Conservation (phyloP, 2,113 vertebrate species). For the Corythoichthys intestinalis region DNA sequence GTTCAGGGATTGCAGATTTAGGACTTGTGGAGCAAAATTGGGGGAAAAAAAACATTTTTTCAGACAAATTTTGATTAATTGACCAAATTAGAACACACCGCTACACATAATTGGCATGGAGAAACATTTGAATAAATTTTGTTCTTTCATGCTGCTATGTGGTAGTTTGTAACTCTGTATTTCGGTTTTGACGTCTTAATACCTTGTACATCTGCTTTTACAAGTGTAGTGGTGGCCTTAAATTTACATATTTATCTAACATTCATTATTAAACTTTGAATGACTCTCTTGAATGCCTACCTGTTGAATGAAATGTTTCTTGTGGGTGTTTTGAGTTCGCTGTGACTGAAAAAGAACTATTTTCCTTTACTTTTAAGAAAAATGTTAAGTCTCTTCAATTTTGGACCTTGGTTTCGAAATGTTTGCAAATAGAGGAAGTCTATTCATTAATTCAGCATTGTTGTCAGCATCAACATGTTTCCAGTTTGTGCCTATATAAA, state of each 20-base stretch:
- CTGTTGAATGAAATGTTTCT: neutral
- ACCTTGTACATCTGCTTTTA: no score
- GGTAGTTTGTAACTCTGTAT: no score
- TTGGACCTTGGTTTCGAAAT: conserved; percentile 19
- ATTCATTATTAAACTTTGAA: neutral
- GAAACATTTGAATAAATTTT: no score
- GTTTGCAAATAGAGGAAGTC: neutral
- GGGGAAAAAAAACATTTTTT: no score
- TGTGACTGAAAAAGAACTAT: neutral
- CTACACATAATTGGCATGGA: no score
- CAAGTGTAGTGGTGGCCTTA: neutral
- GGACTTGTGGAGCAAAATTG: no score
- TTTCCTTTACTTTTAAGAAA: no score
- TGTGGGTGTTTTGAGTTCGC: neutral
- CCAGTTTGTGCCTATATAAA: conserved; percentile 8
- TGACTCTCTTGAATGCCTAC: neutral
- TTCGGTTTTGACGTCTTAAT: no score
- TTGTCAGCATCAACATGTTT: conserved; percentile 1
- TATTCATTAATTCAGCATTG: neutral
- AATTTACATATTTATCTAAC: neutral
- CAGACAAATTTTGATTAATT: no score
- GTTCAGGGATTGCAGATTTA: no score
- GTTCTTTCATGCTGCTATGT: no score
- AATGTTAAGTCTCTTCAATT: conserved; percentile 4
- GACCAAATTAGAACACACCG: no score